These are phyloP conservation scores for Philotrypesis tridentata DNA, from an alignment of 1,140 invertebrate species.

Conservation along the genomic window DNA sequence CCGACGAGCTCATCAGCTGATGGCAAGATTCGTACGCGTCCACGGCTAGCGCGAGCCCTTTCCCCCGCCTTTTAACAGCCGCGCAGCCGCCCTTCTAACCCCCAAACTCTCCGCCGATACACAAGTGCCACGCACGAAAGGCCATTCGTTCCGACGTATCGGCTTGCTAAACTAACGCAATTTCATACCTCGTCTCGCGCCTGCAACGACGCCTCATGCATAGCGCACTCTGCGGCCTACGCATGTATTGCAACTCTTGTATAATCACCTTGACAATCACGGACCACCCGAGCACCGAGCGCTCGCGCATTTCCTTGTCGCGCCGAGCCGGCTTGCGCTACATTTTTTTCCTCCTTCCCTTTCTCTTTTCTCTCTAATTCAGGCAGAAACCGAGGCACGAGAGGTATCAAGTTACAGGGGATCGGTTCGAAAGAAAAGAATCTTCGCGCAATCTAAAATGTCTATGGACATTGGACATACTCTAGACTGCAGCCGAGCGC, in stretches of 20 bases:
- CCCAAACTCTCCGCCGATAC: conserved; percentile 28
- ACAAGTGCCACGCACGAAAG: conserved; percentile 21
- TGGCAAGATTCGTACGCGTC: background rate
- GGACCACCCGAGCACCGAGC: conserved; percentile 37
- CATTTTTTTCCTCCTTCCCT: conserved; percentile 18
- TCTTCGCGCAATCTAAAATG: background rate
- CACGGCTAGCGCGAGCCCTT: no score
- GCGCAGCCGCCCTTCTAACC: no score
- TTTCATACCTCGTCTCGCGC: conserved; percentile 35
- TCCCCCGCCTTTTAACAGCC: no score
- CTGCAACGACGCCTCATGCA: background rate
- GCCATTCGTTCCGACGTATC: conserved; percentile 39
- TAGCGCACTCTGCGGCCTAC: no score
- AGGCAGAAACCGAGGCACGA: conserved; percentile 53
- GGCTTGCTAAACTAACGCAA: conserved; percentile 40
- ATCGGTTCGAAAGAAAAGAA: conserved; percentile 1
- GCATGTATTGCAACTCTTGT: background rate
- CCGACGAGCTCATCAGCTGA: background rate
- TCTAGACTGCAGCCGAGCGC: background rate
- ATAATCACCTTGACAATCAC: background rate
- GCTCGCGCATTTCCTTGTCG: background rate
- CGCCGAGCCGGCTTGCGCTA: background rate
- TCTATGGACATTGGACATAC: no score
- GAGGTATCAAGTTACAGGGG: conserved; percentile 58
- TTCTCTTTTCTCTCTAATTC: conserved; percentile 60